Conservation (phyloP, 1,140 invertebrate species). For the Drosophila tristis region DNA sequence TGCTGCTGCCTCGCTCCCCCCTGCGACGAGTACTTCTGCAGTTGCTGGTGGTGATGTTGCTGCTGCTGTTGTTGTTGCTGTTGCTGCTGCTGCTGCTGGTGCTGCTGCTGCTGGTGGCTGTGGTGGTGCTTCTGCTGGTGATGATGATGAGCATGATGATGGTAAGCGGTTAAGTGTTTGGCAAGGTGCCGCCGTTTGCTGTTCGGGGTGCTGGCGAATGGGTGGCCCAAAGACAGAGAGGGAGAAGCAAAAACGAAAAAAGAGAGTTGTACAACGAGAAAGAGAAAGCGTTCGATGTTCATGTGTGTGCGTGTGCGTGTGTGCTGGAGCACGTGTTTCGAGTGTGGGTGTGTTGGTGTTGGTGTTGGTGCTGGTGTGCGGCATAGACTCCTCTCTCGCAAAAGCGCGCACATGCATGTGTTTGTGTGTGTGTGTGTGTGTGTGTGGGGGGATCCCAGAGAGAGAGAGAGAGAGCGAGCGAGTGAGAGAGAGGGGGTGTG, state of each 20-base stretch:
- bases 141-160: conserved; percentile 64
- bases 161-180: conserved; percentile 79
- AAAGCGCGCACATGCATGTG: not conserved
- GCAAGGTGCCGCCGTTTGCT: conserved; percentile 84
- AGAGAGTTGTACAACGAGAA: conserved; percentile 81
- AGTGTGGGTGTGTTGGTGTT: conserved; percentile 7
- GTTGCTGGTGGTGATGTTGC: conserved; percentile 9
- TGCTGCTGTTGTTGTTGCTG: conserved; percentile 7
- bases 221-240: conserved; percentile 66
- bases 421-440: conserved; percentile 6
- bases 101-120: conserved; percentile 42
- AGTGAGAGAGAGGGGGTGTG: not conserved
- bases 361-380: conserved; percentile 23
- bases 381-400: conserved; percentile 49
- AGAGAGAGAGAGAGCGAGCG: not conserved
- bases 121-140: conserved; percentile 48
- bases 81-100: conserved; percentile 17
- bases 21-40: too few relatives aligned
- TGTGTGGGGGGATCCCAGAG: conserved; percentile 9
- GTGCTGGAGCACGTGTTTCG: conserved; percentile 10
- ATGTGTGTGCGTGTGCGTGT: conserved; percentile 29
- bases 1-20: not conserved
- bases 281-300: conserved; percentile 73
- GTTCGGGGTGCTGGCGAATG: conserved; percentile 80
- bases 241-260: conserved; percentile 72